phyloP scores from a whole-genome alignment of 1,140 invertebrate genomes.

The Formica selysi region DNA sequence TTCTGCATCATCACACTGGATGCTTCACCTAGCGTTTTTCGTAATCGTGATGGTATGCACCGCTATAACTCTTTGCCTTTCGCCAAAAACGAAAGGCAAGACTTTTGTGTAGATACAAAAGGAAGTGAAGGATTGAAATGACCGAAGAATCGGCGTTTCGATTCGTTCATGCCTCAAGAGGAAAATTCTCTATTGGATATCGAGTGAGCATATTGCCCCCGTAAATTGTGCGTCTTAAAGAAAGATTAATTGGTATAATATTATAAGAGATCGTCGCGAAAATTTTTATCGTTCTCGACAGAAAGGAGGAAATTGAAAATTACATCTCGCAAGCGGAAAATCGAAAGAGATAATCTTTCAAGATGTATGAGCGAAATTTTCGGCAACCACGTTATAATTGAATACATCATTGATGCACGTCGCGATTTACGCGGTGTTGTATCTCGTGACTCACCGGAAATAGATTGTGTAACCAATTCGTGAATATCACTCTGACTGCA shows the following conservation, averaged over 20 bases:
- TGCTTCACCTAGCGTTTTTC: conserved; percentile 91
- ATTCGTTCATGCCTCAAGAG: not conserved
- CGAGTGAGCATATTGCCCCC: conserved; percentile 33
- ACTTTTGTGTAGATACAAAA: conserved; percentile 86
- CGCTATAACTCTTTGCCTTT: conserved; percentile 87
- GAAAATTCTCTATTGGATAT: conserved; percentile 31
- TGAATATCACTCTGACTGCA: not conserved
- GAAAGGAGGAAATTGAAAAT: conserved; percentile 52
- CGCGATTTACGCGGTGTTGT: not conserved
- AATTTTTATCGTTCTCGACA: conserved; percentile 41
- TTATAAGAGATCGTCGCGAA: conserved; percentile 17
- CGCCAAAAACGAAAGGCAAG: conserved; percentile 93
- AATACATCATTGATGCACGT: conserved; percentile 6
- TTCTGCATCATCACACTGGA: conserved; percentile 88
- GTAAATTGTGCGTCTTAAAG: conserved; percentile 42
- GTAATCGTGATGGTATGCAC: conserved; percentile 85
- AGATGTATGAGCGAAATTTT: conserved; percentile 47
- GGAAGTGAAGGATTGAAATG: conserved; percentile 58
- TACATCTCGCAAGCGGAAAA: not conserved
- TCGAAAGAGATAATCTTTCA: conserved; percentile 30
- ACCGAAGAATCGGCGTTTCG: conserved; percentile 1
- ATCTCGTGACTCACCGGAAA: not conserved
- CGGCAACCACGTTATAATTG: conserved; percentile 15
- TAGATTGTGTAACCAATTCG: not conserved
- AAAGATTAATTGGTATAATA: conserved; percentile 31